A percentile compares a stretch with the other conserved stretches of the same genome.
Conservation (phyloP, 2,888 invertebrate genomes). For the Epistrophe grossulariae region DNA sequence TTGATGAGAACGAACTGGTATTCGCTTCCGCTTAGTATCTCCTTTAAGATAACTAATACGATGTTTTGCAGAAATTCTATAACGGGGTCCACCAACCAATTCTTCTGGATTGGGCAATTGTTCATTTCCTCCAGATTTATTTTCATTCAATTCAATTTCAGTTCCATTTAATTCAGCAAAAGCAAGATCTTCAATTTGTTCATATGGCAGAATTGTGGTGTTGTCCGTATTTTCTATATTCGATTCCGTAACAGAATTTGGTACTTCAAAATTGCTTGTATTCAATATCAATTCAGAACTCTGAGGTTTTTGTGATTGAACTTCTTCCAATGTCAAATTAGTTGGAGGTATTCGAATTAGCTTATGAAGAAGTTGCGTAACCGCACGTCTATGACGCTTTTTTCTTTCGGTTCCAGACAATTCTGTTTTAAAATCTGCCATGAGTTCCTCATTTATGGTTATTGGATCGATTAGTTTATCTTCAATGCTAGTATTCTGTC, state of each 20-base stretch:
- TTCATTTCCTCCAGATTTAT: conserved; percentile 70
- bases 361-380: conserved; percentile 80
- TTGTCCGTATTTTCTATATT: neutral
- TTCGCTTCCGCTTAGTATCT: conserved; percentile 80
- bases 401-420: neutral
- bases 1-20: conserved; percentile 75
- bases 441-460: conserved; percentile 80
- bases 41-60: conserved; percentile 69
- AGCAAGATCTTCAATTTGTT: conserved; percentile 81
- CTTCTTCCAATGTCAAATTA: conserved; percentile 77
- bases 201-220: conserved; percentile 76
- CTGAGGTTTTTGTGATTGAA: conserved; percentile 71
- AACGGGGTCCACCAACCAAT: conserved; percentile 80
- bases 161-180: conserved; percentile 82
- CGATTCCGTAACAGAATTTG: conserved; percentile 63
- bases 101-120: conserved; percentile 82
- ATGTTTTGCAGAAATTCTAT: conserved; percentile 78
- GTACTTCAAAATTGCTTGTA: conserved; percentile 80
- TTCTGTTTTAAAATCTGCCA: conserved; percentile 45
- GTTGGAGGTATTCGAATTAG: conserved; percentile 79
- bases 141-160: conserved; percentile 71
- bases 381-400: conserved; percentile 72
- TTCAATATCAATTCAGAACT: conserved; percentile 79
- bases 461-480: conserved; percentile 80
- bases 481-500: conserved; percentile 76